Evolutionary conservation across 2,797 vertebrate genomes (phyloP).

Genomic region (Pteronotus mesoamericanus): DNA sequence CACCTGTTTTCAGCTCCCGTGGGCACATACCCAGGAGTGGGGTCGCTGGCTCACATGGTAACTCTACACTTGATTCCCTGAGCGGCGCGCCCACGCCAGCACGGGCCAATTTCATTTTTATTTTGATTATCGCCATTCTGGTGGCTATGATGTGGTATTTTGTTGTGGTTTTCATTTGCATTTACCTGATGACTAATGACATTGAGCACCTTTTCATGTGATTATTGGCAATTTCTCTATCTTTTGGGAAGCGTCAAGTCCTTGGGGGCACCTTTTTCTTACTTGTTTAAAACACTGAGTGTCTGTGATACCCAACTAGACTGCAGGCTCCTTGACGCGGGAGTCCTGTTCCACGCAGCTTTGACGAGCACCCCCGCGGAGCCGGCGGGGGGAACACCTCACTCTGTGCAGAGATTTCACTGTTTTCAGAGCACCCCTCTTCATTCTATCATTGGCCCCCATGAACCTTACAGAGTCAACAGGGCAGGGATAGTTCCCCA

Average conservation of each 20-base stretch:
- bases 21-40: neutral
- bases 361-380: rapidly evolving
- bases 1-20: neutral
- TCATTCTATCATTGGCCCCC: neutral
- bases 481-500: neutral
- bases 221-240: neutral
- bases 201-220: neutral
- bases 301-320: neutral
- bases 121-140: neutral
- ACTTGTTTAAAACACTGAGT: neutral
- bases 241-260: neutral
- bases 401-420: neutral
- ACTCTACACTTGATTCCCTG: neutral
- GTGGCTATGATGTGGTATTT: too few species aligned
- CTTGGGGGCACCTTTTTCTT: neutral
- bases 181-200: neutral
- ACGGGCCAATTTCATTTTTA: neutral
- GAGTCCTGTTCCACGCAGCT: neutral
- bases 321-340: neutral
- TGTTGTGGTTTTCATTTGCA: neutral
- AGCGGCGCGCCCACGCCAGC: too few species aligned
- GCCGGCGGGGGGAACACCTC: too few species aligned
- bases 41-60: neutral
- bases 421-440: neutral
- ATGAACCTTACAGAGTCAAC: rapidly evolving